These are phyloP conservation scores for Lordiphosa andalusiaca DNA, from an alignment of 2,888 invertebrate species.

Conservation along the genomic window DNA sequence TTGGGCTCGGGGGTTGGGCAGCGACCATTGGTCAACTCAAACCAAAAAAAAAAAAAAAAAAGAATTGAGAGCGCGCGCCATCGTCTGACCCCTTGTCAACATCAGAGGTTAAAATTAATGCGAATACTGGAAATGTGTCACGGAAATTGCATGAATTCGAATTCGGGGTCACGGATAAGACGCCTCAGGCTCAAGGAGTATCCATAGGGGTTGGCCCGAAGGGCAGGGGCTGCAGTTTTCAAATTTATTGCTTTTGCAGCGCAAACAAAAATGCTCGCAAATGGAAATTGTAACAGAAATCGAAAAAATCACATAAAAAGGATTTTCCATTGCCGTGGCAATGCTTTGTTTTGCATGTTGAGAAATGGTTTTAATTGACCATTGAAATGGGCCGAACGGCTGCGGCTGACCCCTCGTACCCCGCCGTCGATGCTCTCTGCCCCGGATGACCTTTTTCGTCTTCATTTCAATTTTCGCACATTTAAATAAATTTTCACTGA, in stretches of 20 bases:
- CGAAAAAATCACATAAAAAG: slow-evolving; percentile 18
- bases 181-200: slow-evolving; percentile 54
- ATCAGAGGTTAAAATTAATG: slow-evolving; percentile 70
- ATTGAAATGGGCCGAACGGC: slow-evolving; percentile 34
- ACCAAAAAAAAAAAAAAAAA: too few species aligned
- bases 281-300: slow-evolving; percentile 52
- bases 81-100: slow-evolving; percentile 69
- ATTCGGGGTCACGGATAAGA: slow-evolving; percentile 73
- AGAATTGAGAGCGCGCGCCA: slow-evolving; percentile 40
- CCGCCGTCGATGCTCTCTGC: slow-evolving; percentile 20
- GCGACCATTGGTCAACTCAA: slow-evolving; percentile 46
- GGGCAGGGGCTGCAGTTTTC: slow-evolving; percentile 43
- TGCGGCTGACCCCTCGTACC: slow-evolving; percentile 36
- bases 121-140: slow-evolving; percentile 69
- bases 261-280: slow-evolving; percentile 52
- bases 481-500: slow-evolving; percentile 73
- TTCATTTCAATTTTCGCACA: slow-evolving; percentile 52
- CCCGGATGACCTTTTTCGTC: slow-evolving; percentile 61
- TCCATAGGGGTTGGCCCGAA: slow-evolving; percentile 35
- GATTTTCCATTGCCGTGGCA: slow-evolving; percentile 25
- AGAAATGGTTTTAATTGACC: slow-evolving; percentile 66
- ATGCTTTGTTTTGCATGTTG: slow-evolving; percentile 66
- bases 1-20: slow-evolving; percentile 42
- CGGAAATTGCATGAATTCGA: slow-evolving; percentile 68
- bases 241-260: slow-evolving; percentile 53